Percentiles rank a stretch among this genome's conserved stretches.
phyloP scores from a whole-genome alignment of 2,113 vertebrate species.

The Forbesichthys agassizii region DNA sequence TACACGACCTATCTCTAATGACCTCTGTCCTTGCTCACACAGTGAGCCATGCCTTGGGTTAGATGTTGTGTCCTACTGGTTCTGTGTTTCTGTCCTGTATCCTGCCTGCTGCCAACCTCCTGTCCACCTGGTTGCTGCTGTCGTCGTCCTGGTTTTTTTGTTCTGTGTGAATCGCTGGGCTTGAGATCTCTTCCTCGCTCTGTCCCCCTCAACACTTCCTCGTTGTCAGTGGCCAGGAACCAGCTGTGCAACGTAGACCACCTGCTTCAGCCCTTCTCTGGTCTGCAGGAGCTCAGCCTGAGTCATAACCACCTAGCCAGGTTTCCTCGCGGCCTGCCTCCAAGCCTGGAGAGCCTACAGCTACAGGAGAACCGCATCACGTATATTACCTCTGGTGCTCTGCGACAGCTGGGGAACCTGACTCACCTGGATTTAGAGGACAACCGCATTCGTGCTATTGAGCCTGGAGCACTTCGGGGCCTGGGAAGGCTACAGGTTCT shows the following conservation, averaged over 20 bases:
- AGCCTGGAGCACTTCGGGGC: slow-evolving; percentile 67
- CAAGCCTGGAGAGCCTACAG: slow-evolving; percentile 75
- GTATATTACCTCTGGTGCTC: slow-evolving; percentile 71
- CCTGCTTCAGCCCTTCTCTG: slow-evolving; percentile 62
- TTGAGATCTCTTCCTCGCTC: slow-evolving; percentile 71
- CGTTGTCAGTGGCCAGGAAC: slow-evolving; percentile 76
- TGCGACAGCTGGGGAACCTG: slow-evolving; percentile 75
- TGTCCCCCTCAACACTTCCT: slow-evolving; percentile 67
- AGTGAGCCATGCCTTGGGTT: slow-evolving; percentile 74
- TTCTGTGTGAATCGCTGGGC: slow-evolving; percentile 76
- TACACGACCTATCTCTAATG: not conserved
- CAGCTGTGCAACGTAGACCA: slow-evolving; percentile 77
- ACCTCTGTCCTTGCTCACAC: slow-evolving; percentile 27
- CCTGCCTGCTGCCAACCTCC: slow-evolving; percentile 32
- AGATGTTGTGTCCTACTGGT: slow-evolving; percentile 62
- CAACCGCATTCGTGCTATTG: slow-evolving; percentile 76
- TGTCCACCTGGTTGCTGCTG: slow-evolving; percentile 81
- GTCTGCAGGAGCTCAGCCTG: slow-evolving; percentile 77
- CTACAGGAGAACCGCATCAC: slow-evolving; percentile 78
- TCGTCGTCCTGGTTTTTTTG: slow-evolving; percentile 57
- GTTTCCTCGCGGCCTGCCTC: slow-evolving; percentile 76
- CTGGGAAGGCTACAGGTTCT: slow-evolving; percentile 67
- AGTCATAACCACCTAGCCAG: slow-evolving; percentile 73
- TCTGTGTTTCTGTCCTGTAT: slow-evolving; percentile 54
- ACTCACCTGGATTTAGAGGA: slow-evolving; percentile 74